Evolutionary conservation across 1,140 invertebrate genomes (phyloP).

Genomic region (Megalonaias nervosa): DNA sequence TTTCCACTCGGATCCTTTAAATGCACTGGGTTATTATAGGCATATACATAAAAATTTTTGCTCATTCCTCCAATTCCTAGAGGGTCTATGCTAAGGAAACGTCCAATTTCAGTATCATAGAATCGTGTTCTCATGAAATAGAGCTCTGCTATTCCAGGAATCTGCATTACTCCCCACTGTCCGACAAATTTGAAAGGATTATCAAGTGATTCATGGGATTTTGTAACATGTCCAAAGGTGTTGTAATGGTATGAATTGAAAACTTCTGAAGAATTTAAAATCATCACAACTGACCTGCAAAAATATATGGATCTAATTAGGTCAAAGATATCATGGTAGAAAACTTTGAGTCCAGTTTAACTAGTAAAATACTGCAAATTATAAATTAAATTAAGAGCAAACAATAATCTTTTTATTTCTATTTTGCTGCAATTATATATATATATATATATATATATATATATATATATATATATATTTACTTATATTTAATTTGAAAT

Average conservation of each 20-base stretch:
- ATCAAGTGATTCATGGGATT: neutral
- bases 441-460: too few relatives aligned
- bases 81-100: slow-evolving; percentile 10
- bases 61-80: slow-evolving; percentile 4
- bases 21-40: slow-evolving; percentile 10
- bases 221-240: slow-evolving; percentile 1
- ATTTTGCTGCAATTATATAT: too few relatives aligned
- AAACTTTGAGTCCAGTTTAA: too few relatives aligned
- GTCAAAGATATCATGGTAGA: too few relatives aligned
- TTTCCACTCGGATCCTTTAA: slow-evolving; percentile 9
- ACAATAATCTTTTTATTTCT: too few relatives aligned
- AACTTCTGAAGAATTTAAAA: slow-evolving; percentile 1
- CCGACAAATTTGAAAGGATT: slow-evolving; percentile 9
- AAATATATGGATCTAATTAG: neutral
- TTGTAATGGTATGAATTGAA: slow-evolving; percentile 3
- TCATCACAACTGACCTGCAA: slow-evolving; percentile 13
- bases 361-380: too few relatives aligned
- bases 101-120: slow-evolving; percentile 8
- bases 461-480: too few relatives aligned
- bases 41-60: slow-evolving; percentile 18
- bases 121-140: slow-evolving; percentile 10
- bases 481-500: too few relatives aligned
- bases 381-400: too few relatives aligned
- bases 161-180: slow-evolving; percentile 12
- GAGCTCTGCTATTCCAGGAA: slow-evolving; percentile 9